Percentiles rank a stretch among this genome's conserved stretches.
Evolutionary conservation across 2,888 invertebrate species (phyloP).

Genomic region (Dolichopus griseipennis): DNA sequence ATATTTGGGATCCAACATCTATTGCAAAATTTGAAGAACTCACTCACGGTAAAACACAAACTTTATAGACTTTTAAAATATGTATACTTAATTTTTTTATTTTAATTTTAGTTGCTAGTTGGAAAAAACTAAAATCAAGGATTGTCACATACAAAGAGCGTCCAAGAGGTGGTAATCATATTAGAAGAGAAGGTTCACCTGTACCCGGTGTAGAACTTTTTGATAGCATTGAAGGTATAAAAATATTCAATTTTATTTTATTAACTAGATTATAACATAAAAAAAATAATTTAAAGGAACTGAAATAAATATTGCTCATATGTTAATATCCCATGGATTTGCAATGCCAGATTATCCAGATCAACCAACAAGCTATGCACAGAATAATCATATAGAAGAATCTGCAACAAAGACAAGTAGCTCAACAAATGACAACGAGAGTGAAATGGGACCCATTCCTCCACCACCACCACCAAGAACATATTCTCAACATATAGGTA

Average conservation of each 20-base stretch:
- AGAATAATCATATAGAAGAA: background rate
- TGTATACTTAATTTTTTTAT: conserved; percentile 12
- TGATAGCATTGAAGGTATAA: conserved; percentile 54
- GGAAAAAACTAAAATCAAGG: conserved; percentile 69
- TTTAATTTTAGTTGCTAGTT: conserved; percentile 55
- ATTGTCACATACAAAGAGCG: conserved; percentile 63
- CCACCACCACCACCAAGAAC: background rate
- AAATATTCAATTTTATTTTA: background rate
- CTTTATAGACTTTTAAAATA: no score
- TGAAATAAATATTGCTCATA: conserved; percentile 36
- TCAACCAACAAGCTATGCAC: conserved; percentile 15
- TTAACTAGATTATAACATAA: background rate
- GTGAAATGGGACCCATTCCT: background rate
- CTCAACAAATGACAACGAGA: conserved; percentile 14
- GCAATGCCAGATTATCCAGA: conserved; percentile 29
- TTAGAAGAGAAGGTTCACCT: conserved; percentile 55
- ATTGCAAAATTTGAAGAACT: conserved; percentile 60
- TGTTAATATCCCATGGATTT: conserved; percentile 36
- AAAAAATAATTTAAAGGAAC: conserved; percentile 23
- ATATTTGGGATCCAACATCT: conserved; percentile 55
- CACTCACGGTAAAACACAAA: conserved; percentile 47
- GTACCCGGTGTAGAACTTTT: conserved; percentile 70
- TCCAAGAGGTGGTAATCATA: conserved; percentile 33
- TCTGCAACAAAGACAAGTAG: background rate
- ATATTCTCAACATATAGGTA: background rate